phyloP scores from a whole-genome alignment of 2,113 vertebrate genomes.

The human (Homo sapiens) region GRCh38 chr5:132499501-132500000 shows the following conservation, averaged over 20 bases:
- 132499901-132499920: accelerated
- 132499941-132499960: neutral
- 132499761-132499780: neutral
- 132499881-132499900: neutral
- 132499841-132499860: neutral
- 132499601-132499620: neutral
- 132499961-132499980: neutral
- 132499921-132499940: neutral
- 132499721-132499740: neutral
- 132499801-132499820: neutral
- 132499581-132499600: neutral
- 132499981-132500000: neutral
- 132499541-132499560: neutral
- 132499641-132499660: neutral
- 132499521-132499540: neutral
- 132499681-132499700: constrained; percentile 15
- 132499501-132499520: neutral
- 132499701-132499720: neutral
- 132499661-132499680: neutral
- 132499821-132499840: neutral
- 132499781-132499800: neutral
- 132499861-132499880: neutral
- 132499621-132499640: neutral
- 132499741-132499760: neutral
- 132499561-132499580: neutral